Evolutionary conservation across 2,113 vertebrate species (phyloP), one percentile per base, ranked within the genome.

Genomic region (Notothenia coriiceps): DNA sequence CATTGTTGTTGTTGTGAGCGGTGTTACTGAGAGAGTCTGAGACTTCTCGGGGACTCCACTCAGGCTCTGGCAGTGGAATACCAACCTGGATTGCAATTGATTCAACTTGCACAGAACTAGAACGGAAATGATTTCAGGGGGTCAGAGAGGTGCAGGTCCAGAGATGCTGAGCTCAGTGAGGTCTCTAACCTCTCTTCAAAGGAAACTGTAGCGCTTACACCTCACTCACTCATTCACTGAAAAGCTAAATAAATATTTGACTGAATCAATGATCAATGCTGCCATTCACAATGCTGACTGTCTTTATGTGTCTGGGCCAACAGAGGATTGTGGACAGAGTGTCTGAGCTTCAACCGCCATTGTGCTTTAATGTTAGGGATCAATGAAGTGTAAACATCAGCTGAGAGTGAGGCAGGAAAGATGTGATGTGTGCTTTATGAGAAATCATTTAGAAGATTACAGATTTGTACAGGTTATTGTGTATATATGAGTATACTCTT

Each of bases 161-260:
- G 46, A 14, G 46, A 12, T 47, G 46, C 46, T 47, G 10, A 40
- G 35, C 5, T 63, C 18, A 69, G 12, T 22, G 18, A 46, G 47
- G 44, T 20, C 29, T 33, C 75, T 68, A 7, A 47, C 62, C 18
- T 54, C 22, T 49, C 43, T 62, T 18, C 10, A 74, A 54, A 74
- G 63, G 46, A 35, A 46, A 55, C 15, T 10, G 29, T 14, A 52
- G 18, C 9, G 54, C 29, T 78, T 78, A 65, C 47, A 43, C 17
- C 55, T 74, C 18, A 2, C 8, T 70, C 29, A 10, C 20, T 72
- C 64, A n/a, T 68, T 69, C 15, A 55, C 64, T 11, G 15, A 63
- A 73, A 18, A 82, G 56, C 56, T 62, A 15, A 63, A 73, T 59
- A 86, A 92, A 92, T 94, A 85, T 91, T 89, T 92, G 81, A 86